Conservation (phyloP, 2,888 invertebrate genomes). For the Eledona agricola region DNA sequence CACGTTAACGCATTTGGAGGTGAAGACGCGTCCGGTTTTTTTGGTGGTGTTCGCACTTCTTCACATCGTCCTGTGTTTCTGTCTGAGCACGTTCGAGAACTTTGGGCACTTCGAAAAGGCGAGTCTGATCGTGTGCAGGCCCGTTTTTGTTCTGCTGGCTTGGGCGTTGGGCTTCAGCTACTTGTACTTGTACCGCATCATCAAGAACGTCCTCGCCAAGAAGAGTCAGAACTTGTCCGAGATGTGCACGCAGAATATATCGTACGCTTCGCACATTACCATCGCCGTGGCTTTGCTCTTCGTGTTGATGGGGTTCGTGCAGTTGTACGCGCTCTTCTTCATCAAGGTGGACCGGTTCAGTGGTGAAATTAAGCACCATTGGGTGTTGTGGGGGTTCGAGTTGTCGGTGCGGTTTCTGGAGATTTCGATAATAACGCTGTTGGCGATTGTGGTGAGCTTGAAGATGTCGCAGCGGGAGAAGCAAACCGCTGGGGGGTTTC, state of each 20-base stretch:
- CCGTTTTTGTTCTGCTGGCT: constrained; percentile 86
- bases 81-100: constrained; percentile 80
- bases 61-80: constrained; percentile 82
- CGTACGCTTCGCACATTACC: constrained; percentile 89
- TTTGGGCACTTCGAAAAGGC: constrained; percentile 59
- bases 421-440: constrained; percentile 84
- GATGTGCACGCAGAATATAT: constrained; percentile 78
- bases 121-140: constrained; percentile 78
- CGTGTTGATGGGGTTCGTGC: constrained; percentile 82
- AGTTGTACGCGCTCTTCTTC: constrained; percentile 82
- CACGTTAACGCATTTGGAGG: constrained; percentile 75
- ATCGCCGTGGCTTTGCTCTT: constrained; percentile 87
- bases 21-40: constrained; percentile 75
- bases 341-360: constrained; percentile 65
- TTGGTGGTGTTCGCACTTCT: constrained; percentile 80
- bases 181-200: constrained; percentile 82
- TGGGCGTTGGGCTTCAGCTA: constrained; percentile 86
- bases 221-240: constrained; percentile 83
- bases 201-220: constrained; percentile 77
- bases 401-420: constrained; percentile 86
- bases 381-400: constrained; percentile 94
- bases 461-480: constrained; percentile 77
- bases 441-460: constrained; percentile 86
- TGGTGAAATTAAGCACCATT: constrained; percentile 74
- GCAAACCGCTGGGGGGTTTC: constrained; percentile 75